Evolutionary conservation across 2,797 vertebrate genomes (phyloP), one percentile per base, ranked within the genome.

Genomic region (Megalops cyprinoides): DNA sequence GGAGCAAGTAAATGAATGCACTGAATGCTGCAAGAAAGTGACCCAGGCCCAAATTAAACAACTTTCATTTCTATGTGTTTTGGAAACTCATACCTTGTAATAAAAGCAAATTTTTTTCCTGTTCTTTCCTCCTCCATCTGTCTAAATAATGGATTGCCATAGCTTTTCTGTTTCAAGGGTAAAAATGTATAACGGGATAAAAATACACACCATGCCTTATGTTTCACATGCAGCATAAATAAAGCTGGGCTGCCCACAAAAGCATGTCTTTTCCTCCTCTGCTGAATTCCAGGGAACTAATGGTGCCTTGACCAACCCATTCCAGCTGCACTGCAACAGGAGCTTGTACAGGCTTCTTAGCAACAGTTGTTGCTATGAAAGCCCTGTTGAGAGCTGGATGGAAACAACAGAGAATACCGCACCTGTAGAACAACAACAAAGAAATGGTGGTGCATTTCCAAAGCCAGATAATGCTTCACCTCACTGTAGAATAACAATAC

Each of bases 351-450:
- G 31, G 60, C 74, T 76, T 77, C 80, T 42, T 81, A 69, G 75
- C 80, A 77, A 77, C 80, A 34, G 60, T 75, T 46, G 80, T 81
- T 81, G 80, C 80, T 81, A 77, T 62, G 80, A 56, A 58, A 77
- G 62, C 62, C 75, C 75, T 67, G 39, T 31, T 51, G 60, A 69
- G 60, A 48, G 23, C 46, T 55, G 73, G 44, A 81, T 42, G 75
- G 49, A 75, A 79, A 74, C 5, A 44, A 31, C 37, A 79, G 51
- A 2, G 51, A 15, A 53, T 71, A 48, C 48, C 14, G 34, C 65
- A 55, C 55, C 39, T 71, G 60, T 53, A 42, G 62, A 71, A 28
- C 23, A 23, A 60, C 76, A 69, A 34, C 6, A 53, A n/a, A 55
- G 48, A 34, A 34, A 18, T 31, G 49, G 37, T 34, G 65, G 65